Base-by-base conservation (phyloP, 2,888 invertebrate genomes). In the Abrostola tripartita region DNA sequence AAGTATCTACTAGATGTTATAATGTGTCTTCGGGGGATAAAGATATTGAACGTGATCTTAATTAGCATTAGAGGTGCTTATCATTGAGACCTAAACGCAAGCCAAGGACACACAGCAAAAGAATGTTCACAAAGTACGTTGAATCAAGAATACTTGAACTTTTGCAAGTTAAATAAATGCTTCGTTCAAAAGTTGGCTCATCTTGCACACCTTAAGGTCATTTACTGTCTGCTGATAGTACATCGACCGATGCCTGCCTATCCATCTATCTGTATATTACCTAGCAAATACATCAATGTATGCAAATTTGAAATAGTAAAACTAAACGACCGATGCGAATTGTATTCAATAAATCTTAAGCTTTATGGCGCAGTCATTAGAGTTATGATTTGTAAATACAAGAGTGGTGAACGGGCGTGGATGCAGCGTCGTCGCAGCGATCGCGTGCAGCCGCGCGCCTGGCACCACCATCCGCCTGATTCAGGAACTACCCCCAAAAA, bases 391-490 rank as follows among this genome's bases (percentile, higher is more conserved):
- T 81, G 85, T 83, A 80, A 82, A 82, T 83, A 78, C 62, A 72
- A 76, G 78, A 85, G 71, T 77, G 79, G 81, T 63, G 62, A 71
- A 69, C 58, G 61, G 52, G 74, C 67, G 82, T 85, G 80, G 93
- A 90, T 93, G 92, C 93, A 91, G 84, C 87, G 83, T 59, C 65
- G 76, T 64, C 81, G 81, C 71, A 70, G 65, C 59, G 62, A 89
- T 92, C 95, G 93, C 94, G 94, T 94, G 94, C 91, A 90, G 83
- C 82, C 79, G 61, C 78, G 68, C 65, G 93, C 95, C 95, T 95
- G 96, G 95, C 88, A 95, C 95, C 88, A 85, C 92, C 93, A 89
- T 85, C 89, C 87, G 78, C 90, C 85, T 83, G 81, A 81, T 85
- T 86, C 88, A 88, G 90, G 87, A 90, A 90, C 89, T 90, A 88